Conservation (phyloP, 2,888 invertebrate species). For the Rotaria sp. region DNA sequence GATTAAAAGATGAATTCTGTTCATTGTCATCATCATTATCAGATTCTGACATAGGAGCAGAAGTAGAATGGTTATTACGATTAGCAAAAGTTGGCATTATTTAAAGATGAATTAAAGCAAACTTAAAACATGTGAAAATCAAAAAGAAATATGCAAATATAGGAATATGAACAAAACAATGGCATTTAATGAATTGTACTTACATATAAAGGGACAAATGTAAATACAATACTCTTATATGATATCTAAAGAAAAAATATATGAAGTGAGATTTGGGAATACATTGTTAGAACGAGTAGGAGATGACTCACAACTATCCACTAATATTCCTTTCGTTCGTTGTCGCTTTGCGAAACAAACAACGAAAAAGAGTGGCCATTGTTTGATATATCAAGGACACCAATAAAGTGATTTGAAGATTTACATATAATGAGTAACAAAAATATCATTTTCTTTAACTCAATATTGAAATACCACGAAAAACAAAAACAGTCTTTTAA, state of each 20-base stretch:
- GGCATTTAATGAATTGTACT: not conserved
- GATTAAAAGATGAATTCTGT: conserved; percentile 1
- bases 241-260: not conserved
- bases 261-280: not conserved
- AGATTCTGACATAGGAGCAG: not conserved
- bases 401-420: not conserved
- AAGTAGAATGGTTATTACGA: not conserved
- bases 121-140: not conserved
- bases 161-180: too few species aligned
- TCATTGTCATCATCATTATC: conserved; percentile 22
- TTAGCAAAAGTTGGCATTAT: not conserved
- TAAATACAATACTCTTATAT: not conserved
- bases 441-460: not conserved
- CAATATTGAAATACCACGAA: not conserved
- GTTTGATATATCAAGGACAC: not conserved
- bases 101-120: not conserved
- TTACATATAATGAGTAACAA: not conserved
- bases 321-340: not conserved
- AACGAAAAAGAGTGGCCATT: not conserved
- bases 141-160: too few species aligned
- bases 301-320: not conserved
- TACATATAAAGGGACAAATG: not conserved
- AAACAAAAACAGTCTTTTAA: too few species aligned
- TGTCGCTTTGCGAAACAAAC: not conserved
- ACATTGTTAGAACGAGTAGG: not conserved